Evolutionary conservation across 2,113 vertebrate species (phyloP), one percentile per base, ranked within the genome.

Genomic region (Zapus hudsonius): DNA sequence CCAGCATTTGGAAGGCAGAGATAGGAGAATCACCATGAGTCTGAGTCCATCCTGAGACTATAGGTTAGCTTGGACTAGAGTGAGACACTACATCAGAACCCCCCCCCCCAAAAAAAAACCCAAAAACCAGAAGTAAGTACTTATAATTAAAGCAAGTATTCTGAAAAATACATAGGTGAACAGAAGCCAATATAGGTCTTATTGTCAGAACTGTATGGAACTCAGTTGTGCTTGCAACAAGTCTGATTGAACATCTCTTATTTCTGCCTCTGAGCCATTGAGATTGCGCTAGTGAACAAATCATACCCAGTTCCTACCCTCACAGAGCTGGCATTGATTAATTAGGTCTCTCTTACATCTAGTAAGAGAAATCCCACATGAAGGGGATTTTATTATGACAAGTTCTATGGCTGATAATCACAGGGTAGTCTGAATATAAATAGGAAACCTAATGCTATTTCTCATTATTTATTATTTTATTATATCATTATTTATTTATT

Each of bases 341-440:
- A 69, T 76, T 88, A 93, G 33, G 27, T 87, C 27, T 89, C 16
- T 15, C 15, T 72, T 61, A 63, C 17, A 87, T 36, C 69, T 93
- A 90, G 59, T 61, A 17, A 57, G 10, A 57, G 55, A 17, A 17
- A 57, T 20, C 19, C 20, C 25, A 94, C 47, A 47, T 7, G 73
- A 75, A 13, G 69, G 67, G 36, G n/a, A 87, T 96, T 94, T 95
- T 78, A 93, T 94, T 92, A 33, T 31, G 33, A 93, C 29, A 86
- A 69, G 40, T 75, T 6, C 52, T 84, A 75, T 83, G 86, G 88
- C 75, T 89, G 44, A 88, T 92, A 96, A 86, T 86, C 79, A 85
- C 33, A 95, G 91, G 38, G 15, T 70, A 25, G 55, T 89, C 29
- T 81, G 44, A 89, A 90, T 92, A n/a, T 73, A 92, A 92, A 92